Conservation (phyloP, 2,888 invertebrate genomes). For the Lomographa bimaculata region DNA sequence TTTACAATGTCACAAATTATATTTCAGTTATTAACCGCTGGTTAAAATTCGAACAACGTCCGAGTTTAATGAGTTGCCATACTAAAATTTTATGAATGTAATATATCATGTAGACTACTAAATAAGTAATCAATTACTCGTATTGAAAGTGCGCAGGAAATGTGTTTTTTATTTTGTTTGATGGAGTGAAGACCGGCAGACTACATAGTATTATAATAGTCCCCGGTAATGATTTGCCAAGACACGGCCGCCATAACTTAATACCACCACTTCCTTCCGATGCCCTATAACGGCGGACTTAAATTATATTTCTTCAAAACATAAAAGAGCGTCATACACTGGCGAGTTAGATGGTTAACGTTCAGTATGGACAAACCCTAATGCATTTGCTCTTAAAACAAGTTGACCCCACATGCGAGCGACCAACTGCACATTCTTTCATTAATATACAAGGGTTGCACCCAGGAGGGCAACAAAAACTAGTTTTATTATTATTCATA, state of each 20-base stretch:
- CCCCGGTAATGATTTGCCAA: constrained; percentile 69
- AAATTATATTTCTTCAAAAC: constrained; percentile 30
- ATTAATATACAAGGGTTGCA: constrained; percentile 72
- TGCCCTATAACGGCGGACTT: constrained; percentile 58
- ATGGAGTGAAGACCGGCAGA: constrained; percentile 37
- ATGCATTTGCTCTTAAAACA: constrained; percentile 59
- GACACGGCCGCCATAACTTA: constrained; percentile 63
- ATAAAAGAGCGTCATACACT: constrained; percentile 37
- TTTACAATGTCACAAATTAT: constrained; percentile 22
- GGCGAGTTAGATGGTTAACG: constrained; percentile 10
- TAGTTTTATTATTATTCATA: constrained; percentile 72
- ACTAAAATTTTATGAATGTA: constrained; percentile 55
- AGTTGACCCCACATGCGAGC: constrained; percentile 69
- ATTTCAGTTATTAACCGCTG: constrained; percentile 19
- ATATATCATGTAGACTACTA: constrained; percentile 54
- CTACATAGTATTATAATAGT: constrained; percentile 41
- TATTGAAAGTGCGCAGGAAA: constrained; percentile 62
- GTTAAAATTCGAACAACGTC: constrained; percentile 53
- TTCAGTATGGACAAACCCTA: constrained; percentile 43
- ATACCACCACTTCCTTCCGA: constrained; percentile 81
- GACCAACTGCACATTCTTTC: constrained; percentile 74
- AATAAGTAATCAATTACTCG: constrained; percentile 61
- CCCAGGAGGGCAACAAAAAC: constrained; percentile 71
- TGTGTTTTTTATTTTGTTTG: constrained; percentile 51
- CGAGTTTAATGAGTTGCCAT: constrained; percentile 51